These are phyloP conservation scores for Eidolon dupreanum DNA, from an alignment of 2,797 vertebrate genomes.

Conservation along the genomic window DNA sequence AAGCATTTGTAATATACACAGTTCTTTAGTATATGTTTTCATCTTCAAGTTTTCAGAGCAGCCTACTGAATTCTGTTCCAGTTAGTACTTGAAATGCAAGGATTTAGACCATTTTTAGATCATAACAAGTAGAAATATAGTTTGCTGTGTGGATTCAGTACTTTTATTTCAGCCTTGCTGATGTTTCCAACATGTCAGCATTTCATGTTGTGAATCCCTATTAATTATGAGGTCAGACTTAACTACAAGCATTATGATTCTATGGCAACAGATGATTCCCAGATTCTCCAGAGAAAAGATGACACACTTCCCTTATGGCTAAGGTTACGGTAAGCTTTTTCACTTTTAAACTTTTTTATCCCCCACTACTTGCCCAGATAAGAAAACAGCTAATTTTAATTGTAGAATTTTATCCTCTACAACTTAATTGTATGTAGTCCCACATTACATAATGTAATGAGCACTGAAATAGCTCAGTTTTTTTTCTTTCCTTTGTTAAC, in stretches of 20 bases:
- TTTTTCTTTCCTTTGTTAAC: slow-evolving; percentile 17
- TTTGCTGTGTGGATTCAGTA: slow-evolving; percentile 25
- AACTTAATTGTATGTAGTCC: neutral
- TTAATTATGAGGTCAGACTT: slow-evolving; percentile 43
- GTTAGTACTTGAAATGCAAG: neutral
- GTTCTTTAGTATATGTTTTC: neutral
- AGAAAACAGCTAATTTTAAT: slow-evolving; percentile 49
- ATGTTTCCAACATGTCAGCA: neutral
- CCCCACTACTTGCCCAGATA: neutral
- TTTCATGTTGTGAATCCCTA: neutral
- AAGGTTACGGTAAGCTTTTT: slow-evolving; percentile 40
- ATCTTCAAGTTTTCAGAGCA: neutral
- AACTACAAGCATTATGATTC: neutral
- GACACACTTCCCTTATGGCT: neutral
- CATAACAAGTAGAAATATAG: neutral
- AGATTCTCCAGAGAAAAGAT: slow-evolving; percentile 40
- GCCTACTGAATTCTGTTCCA: neutral
- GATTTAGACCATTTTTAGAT: neutral
- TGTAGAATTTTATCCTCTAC: neutral
- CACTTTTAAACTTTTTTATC: neutral
- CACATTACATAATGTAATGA: neutral
- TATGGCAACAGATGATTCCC: slow-evolving; percentile 15
- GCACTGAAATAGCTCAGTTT: neutral
- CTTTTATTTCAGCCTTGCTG: neutral
- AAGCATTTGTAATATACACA: neutral